A percentile compares a stretch with the other conserved stretches of the same genome.
phyloP scores from a whole-genome alignment of 2,888 invertebrate species.

The Idaea straminata region DNA sequence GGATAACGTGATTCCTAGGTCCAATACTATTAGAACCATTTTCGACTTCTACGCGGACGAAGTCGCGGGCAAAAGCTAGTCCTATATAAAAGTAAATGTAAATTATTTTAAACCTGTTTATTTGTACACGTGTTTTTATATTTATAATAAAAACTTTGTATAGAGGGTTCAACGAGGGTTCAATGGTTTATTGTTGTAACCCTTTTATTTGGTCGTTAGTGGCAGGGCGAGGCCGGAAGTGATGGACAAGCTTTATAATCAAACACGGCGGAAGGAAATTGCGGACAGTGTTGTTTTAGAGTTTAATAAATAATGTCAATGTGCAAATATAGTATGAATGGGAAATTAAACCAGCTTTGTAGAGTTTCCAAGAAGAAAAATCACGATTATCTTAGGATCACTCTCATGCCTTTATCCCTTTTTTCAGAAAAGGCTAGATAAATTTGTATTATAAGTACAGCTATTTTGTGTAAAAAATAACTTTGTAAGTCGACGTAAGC shows the following conservation, averaged over 20 bases:
- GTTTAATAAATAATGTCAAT: background rate
- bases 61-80: too few relatives aligned
- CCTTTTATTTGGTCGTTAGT: constrained; percentile 37
- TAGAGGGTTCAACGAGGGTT: background rate
- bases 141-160: background rate
- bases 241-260: constrained; percentile 6
- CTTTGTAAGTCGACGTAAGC: too few relatives aligned
- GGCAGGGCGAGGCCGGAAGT: constrained; percentile 60
- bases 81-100: background rate
- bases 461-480: too few relatives aligned
- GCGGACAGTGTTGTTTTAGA: constrained; percentile 5
- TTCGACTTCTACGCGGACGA: too few relatives aligned
- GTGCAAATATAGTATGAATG: background rate
- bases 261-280: constrained; percentile 16
- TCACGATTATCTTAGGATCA: too few relatives aligned
- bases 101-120: constrained; percentile 5
- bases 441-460: too few relatives aligned
- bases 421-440: too few relatives aligned
- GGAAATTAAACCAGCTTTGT: too few relatives aligned
- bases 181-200: constrained; percentile 10
- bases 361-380: too few relatives aligned
- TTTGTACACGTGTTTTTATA: constrained; percentile 3
- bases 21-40: too few relatives aligned
- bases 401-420: too few relatives aligned
- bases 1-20: too few relatives aligned